Percentiles rank a stretch among this genome's conserved stretches.
Conservation (phyloP, 2,797 vertebrate genomes). For the Capromys pilorides region DNA sequence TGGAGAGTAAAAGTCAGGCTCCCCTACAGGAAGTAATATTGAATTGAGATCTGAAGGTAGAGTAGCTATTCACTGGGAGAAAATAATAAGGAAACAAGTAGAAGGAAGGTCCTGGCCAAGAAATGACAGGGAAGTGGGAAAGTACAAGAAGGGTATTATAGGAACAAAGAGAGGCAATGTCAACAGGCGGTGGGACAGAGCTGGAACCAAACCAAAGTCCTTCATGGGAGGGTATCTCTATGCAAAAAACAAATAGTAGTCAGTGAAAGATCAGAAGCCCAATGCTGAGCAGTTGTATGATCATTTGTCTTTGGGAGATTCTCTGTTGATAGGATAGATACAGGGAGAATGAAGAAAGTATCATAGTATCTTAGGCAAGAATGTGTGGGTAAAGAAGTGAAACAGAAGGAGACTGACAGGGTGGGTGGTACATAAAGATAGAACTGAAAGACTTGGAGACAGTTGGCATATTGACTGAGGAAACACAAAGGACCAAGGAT, state of each 20-base stretch:
- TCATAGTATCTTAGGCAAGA: background rate
- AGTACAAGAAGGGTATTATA: background rate
- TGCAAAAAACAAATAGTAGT: background rate
- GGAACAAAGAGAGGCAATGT: background rate
- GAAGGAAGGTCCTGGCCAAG: background rate
- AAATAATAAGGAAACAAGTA: background rate
- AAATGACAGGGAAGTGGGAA: background rate
- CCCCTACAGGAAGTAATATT: background rate
- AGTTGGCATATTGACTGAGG: background rate
- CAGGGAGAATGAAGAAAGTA: background rate
- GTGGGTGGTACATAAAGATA: background rate
- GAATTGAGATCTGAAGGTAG: background rate
- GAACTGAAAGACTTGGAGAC: background rate
- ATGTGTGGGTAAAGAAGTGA: background rate
- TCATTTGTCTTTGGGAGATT: background rate
- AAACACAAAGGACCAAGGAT: background rate
- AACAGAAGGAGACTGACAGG: background rate
- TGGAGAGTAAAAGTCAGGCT: background rate
- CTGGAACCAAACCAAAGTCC: background rate
- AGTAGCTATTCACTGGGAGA: background rate
- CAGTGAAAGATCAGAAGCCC: background rate
- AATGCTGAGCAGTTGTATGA: background rate
- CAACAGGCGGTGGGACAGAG: background rate
- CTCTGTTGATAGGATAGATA: background rate
- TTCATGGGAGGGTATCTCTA: background rate